Evolutionary conservation across 2,797 vertebrate genomes (phyloP), one percentile per base, ranked within the genome.

Genomic region (Pygocentrus nattereri): DNA sequence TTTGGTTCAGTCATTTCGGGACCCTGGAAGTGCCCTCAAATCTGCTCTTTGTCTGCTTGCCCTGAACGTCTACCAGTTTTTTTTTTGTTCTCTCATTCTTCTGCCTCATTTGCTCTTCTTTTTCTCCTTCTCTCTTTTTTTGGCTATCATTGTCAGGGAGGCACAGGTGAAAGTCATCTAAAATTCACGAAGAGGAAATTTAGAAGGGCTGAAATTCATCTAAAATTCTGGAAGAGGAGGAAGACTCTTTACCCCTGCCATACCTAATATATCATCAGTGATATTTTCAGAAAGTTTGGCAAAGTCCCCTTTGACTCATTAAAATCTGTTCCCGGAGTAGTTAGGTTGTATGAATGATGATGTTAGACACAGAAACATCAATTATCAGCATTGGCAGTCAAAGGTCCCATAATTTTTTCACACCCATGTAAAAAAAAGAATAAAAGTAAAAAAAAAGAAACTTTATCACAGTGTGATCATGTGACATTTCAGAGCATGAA

Each of bases 1-100:
- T 90, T 87, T 80, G 86, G 81, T 79, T 81, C 84, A 86, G 82
- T 85, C 79, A 87, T 90, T 62, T 84, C 25, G 76, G 41, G 86
- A 65, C 82, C 81, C 5, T 30, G 72, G 78, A 78, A 74, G 38
- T 65, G 52, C 59, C 81, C 81, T 59, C 61, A 67, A 77, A 49
- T 52, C 59, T 67, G 49, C 41, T 73, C 68, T 67, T 50, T 64
- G 71, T 74, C 62, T 68, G 50, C 50, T 81, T 72, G 58, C 54
- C 25, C 58, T 52, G 21, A 74, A 82, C 75, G 76, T 72, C 76
- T 52, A 52, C 59, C n/a, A 19, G 27, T 62, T 78, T 44, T 56
- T 49, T 41, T 54, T 49, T 58, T 73, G 25, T 67, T 31, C 47
- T 52, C 59, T 76, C 70, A 76, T 67, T 78, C 31, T 68, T 80